Evolutionary conservation across 2,888 invertebrate genomes (phyloP).

Genomic region (Harpalus rubripes): DNA sequence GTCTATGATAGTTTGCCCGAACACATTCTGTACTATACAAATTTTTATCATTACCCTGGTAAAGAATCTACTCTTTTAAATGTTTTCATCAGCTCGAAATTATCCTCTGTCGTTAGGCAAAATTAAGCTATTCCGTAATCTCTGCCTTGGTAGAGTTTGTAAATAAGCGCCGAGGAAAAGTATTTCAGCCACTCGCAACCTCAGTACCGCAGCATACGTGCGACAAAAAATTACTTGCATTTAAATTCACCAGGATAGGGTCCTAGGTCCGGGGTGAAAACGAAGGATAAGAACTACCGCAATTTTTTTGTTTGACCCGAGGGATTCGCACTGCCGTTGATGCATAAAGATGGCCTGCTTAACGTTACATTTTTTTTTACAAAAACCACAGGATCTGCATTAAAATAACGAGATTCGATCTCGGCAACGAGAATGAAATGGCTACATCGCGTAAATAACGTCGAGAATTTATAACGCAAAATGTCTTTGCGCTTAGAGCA

Average conservation of each 20-base stretch:
- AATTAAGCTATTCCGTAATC: slow-evolving; percentile 9
- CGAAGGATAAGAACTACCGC: slow-evolving; percentile 56
- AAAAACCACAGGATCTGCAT: slow-evolving; percentile 50
- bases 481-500: background rate
- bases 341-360: slow-evolving; percentile 66
- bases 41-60: background rate
- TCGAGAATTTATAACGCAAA: background rate
- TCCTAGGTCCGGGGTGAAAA: background rate
- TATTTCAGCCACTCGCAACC: slow-evolving; percentile 10
- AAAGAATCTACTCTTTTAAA: background rate
- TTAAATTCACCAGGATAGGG: slow-evolving; percentile 22
- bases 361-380: slow-evolving; percentile 50
- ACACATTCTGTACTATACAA: background rate
- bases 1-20: background rate
- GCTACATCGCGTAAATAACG: slow-evolving; percentile 24
- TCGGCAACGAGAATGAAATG: slow-evolving; percentile 32
- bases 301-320: slow-evolving; percentile 60
- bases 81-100: slow-evolving; percentile 11
- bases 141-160: background rate
- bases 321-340: slow-evolving; percentile 61
- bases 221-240: slow-evolving; percentile 61
- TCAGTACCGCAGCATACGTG: slow-evolving; percentile 40
- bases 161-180: background rate
- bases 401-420: slow-evolving; percentile 55
- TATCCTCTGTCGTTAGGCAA: slow-evolving; percentile 1